Base-by-base conservation (phyloP, 2,113 vertebrate species). In the Calypte anna region DNA sequence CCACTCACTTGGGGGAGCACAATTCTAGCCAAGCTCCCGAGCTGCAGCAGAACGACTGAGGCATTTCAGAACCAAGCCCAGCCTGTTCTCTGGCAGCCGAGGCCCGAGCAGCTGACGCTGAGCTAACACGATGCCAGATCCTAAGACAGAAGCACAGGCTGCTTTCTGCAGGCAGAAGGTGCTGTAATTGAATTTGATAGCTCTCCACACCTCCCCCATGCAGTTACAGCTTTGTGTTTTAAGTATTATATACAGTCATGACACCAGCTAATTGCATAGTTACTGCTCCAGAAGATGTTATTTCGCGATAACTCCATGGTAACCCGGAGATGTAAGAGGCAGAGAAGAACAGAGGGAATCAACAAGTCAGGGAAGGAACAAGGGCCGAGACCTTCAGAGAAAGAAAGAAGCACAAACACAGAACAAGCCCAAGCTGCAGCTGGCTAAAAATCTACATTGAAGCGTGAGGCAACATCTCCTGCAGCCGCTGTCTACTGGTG, bases 221-320 rank as follows among this genome's bases (percentile, higher is more conserved):
- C 92, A 93, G 95, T 72, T 96, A 94, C 96, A 94, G 95, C 94
- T 95, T 96, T 94, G 95, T 97, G 91, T 96, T 92, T 95, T 96
- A 97, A 96, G 96, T 95, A 97, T 97, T 97, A 96, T 96, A 95
- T 96, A 76, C 96, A 96, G 96, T 96, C 91, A 94, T 91, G 88
- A 94, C 95, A 96, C 94, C 81, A 75, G 54, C 94, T 89, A 97
- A 95, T 94, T 93, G 93, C 83, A 92, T 90, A 86, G 95, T 93
- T 92, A 96, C 90, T 83, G 79, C 92, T 97, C 91, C 91, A 93
- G 91, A 96, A 96, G 96, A 82, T 95, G 95, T 95, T 97, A 97
- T 97, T 96, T 96, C 77, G 67, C 75, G 69, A 96, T 93, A 96
- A 96, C 94, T 96, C 93, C 96, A 96, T 97, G 97, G 97, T 96